Evolutionary conservation across 2,797 vertebrate species (phyloP).

Genomic region (Coreius guichenoti): DNA sequence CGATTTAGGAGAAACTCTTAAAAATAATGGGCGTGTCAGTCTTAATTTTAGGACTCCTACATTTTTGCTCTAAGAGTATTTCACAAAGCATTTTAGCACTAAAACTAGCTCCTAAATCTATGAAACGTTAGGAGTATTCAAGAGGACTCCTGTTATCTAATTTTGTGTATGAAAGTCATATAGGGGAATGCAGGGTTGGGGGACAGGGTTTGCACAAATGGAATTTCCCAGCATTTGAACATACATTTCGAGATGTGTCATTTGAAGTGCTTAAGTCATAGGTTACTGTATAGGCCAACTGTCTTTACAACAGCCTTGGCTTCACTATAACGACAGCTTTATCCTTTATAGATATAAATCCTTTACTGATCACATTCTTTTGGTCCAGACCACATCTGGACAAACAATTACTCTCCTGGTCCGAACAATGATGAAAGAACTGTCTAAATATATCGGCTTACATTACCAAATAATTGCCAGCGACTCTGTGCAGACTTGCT

Average conservation of each 20-base stretch:
- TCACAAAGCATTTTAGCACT: too few species aligned
- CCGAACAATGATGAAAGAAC: constrained; percentile 59
- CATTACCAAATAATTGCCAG: constrained; percentile 66
- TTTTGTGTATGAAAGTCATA: neutral
- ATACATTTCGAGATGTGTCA: constrained; percentile 12
- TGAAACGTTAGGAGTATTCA: too few species aligned
- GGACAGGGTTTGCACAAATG: neutral
- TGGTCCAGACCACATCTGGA: constrained; percentile 70
- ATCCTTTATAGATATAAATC: constrained; percentile 48
- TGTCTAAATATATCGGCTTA: constrained; percentile 69
- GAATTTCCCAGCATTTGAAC: neutral
- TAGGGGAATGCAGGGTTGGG: neutral
- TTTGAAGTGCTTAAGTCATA: neutral
- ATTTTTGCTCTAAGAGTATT: too few species aligned
- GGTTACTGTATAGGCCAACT: neutral
- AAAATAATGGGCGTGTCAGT: too few species aligned
- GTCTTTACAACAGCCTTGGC: constrained; percentile 14
- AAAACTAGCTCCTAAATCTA: too few species aligned
- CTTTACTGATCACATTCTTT: constrained; percentile 46
- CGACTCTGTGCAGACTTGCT: constrained; percentile 65
- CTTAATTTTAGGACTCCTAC: too few species aligned
- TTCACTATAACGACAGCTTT: neutral
- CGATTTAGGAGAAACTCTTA: too few species aligned
- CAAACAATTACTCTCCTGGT: constrained; percentile 59
- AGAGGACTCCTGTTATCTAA: neutral